Conservation (phyloP, 2,888 invertebrate species). For the Alloplasta piceator region DNA sequence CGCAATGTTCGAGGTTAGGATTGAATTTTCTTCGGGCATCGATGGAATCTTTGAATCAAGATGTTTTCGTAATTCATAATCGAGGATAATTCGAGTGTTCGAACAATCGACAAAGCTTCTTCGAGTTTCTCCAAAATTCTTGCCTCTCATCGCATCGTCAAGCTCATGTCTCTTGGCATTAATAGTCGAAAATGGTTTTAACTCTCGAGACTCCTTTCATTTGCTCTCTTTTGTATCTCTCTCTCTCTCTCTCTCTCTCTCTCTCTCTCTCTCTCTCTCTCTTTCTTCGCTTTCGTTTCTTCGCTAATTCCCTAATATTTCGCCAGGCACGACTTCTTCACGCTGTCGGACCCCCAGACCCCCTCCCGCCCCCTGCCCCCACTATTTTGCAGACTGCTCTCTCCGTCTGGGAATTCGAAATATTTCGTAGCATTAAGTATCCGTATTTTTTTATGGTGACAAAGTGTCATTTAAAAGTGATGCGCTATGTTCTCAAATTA, state of each 20-base stretch:
- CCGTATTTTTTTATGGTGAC: too few species aligned
- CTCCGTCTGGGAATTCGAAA: constrained; percentile 58
- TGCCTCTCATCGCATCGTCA: too few species aligned
- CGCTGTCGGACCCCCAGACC: not conserved
- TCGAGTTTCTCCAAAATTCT: too few species aligned
- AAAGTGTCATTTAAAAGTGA: too few species aligned
- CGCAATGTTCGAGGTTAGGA: too few species aligned
- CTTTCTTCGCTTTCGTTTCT: constrained; percentile 29
- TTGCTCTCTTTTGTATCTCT: constrained; percentile 9
- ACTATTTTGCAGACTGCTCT: not conserved
- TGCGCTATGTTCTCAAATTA: too few species aligned
- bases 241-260: constrained; percentile 16
- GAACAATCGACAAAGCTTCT: too few species aligned
- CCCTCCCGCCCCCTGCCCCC: not conserved
- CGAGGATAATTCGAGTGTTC: too few species aligned
- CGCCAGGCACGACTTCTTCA: constrained; percentile 29
- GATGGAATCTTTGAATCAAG: too few species aligned
- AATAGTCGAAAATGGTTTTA: constrained; percentile 17
- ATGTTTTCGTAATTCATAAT: too few species aligned
- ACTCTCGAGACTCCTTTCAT: constrained; percentile 3
- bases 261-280: constrained; percentile 5
- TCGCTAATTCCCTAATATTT: constrained; percentile 56
- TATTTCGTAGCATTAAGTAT: constrained; percentile 37
- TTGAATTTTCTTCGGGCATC: too few species aligned
- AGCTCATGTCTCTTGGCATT: not conserved